A percentile compares a stretch with the other conserved stretches of the same genome.
Conservation (phyloP, 2,888 invertebrate species). For the Pollenia amentaria region DNA sequence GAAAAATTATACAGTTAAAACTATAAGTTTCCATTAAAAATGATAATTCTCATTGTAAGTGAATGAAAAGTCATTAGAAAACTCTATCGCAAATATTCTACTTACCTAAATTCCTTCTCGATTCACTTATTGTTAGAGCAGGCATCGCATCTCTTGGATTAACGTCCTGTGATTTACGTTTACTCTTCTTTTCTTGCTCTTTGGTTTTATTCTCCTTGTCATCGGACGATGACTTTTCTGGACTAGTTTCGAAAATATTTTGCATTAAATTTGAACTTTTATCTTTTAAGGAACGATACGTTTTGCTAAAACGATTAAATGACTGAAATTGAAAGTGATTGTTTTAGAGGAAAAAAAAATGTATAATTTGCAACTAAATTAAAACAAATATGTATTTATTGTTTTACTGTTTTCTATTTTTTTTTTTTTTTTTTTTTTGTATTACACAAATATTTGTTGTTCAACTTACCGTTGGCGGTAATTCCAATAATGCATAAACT, state of each 20-base stretch:
- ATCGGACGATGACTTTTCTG: slow-evolving; percentile 63
- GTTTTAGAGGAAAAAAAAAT: not conserved
- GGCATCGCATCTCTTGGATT: slow-evolving; percentile 79
- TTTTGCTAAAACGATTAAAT: slow-evolving; percentile 83
- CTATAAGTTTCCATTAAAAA: not conserved
- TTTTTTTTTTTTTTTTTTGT: slow-evolving; percentile 47
- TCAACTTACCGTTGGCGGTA: slow-evolving; percentile 82
- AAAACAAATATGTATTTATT: not conserved
- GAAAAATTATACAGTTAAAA: not conserved
- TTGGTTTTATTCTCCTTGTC: slow-evolving; percentile 72
- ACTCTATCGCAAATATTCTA: not conserved
- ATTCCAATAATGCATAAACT: slow-evolving; percentile 83
- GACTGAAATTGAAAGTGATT: slow-evolving; percentile 76
- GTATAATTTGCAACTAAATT: slow-evolving; percentile 23
- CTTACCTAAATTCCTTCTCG: slow-evolving; percentile 83
- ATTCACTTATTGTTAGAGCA: slow-evolving; percentile 83
- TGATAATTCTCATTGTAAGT: not conserved
- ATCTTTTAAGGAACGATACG: slow-evolving; percentile 83
- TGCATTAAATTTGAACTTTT: slow-evolving; percentile 82
- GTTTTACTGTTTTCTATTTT: slow-evolving; percentile 35
- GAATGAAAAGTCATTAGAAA: too few species aligned
- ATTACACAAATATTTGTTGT: not conserved
- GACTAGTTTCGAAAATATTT: slow-evolving; percentile 78
- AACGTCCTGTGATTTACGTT: slow-evolving; percentile 71
- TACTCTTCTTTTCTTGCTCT: slow-evolving; percentile 67